Percentiles rank a stretch among this genome's conserved stretches.
Conservation (phyloP, 2,797 vertebrate genomes). For the Chelon labrosus region DNA sequence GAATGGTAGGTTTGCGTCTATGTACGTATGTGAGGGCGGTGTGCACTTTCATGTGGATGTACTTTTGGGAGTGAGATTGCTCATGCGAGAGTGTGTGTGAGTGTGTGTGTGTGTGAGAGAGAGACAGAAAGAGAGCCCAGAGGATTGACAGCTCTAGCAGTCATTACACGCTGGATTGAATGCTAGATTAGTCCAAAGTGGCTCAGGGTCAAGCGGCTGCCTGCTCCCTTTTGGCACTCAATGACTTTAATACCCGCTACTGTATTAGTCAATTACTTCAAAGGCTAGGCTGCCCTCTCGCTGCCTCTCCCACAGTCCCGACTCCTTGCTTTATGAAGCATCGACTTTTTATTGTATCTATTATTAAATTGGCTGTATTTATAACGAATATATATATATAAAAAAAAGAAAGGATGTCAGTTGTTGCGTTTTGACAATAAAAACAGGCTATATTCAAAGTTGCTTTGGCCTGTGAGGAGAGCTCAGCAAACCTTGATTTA, state of each 20-base stretch:
- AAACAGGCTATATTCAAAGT: background rate
- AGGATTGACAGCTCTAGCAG: constrained; percentile 99
- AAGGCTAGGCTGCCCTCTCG: constrained; percentile 89
- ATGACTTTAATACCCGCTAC: constrained; percentile 99
- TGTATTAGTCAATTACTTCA: constrained; percentile 99
- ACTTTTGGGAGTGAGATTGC: constrained; percentile 37
- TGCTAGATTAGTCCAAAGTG: constrained; percentile 99
- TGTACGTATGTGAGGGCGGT: constrained; percentile 33
- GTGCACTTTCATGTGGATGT: background rate
- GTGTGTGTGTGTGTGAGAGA: constrained; percentile 30
- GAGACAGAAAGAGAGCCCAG: constrained; percentile 90
- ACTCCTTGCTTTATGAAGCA: constrained; percentile 55
- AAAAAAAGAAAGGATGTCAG: constrained; percentile 8
- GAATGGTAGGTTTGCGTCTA: constrained; percentile 40
- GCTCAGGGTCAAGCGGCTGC: constrained; percentile 99
- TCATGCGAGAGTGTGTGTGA: constrained; percentile 18
- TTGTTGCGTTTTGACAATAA: background rate
- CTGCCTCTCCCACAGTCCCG: constrained; percentile 65
- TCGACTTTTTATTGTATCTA: constrained; percentile 65
- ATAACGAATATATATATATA: background rate
- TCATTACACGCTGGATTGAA: constrained; percentile 99
- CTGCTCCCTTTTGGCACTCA: constrained; percentile 99
- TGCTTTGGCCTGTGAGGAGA: too few species aligned
- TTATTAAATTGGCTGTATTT: constrained; percentile 67
- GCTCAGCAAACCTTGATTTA: too few species aligned